phyloP scores from a whole-genome alignment of 2,888 invertebrate species.

The Anarsia innoxiella region DNA sequence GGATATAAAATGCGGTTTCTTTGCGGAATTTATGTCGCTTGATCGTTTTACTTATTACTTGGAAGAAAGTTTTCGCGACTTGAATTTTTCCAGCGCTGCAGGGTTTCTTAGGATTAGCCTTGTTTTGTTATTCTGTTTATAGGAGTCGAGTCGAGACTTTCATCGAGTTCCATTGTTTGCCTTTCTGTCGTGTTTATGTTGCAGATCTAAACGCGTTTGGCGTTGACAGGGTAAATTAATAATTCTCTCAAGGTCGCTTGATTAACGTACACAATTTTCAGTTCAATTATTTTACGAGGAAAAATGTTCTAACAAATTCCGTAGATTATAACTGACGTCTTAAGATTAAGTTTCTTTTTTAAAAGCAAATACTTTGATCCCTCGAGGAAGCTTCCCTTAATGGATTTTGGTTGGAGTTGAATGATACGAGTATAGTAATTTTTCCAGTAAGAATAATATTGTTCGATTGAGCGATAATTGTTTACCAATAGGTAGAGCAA shows the following conservation, averaged over 20 bases:
- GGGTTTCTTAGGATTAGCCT: slow-evolving; percentile 32
- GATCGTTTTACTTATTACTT: slow-evolving; percentile 43
- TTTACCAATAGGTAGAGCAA: no score
- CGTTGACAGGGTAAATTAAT: slow-evolving; percentile 9
- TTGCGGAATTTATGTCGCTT: slow-evolving; percentile 39
- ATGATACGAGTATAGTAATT: no score
- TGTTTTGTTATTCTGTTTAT: slow-evolving; percentile 26
- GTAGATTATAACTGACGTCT: no score
- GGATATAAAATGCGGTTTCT: slow-evolving; percentile 42
- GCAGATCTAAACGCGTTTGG: slow-evolving; percentile 3
- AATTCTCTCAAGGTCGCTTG: not conserved
- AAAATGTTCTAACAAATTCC: no score
- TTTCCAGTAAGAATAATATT: no score
- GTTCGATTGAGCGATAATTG: no score
- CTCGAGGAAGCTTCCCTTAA: not conserved
- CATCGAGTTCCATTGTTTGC: slow-evolving; percentile 22
- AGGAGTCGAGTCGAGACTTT: no score
- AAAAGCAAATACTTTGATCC: not conserved
- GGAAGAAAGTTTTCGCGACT: slow-evolving; percentile 32
- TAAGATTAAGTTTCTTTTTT: no score
- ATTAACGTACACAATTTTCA: no score
- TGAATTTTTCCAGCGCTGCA: slow-evolving; percentile 33
- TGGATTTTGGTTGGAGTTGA: not conserved
- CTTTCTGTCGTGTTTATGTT: slow-evolving; percentile 14
- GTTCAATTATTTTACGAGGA: no score